Base-by-base conservation (phyloP, 2,113 vertebrate species). In the Hemiprocne comata region DNA sequence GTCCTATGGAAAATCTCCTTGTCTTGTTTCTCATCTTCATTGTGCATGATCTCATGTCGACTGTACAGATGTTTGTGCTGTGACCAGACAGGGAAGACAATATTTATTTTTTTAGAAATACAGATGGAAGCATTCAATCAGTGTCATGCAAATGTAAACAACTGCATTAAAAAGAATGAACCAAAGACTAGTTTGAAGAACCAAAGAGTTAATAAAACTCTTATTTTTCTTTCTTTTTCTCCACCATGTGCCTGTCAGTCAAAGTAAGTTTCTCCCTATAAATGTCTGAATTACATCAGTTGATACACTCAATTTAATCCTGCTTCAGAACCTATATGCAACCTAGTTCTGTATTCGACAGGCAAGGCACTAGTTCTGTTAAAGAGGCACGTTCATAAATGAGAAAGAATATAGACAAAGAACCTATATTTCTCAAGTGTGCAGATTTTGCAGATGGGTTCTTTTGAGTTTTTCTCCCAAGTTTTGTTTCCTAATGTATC, bases 1-100 rank as follows among this genome's bases (percentile, higher is more conserved):
- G 99, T 99, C 77, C 99, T 98, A 92, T 99, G 99, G 98, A 99
- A 99, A 97, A 99, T 99, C 97, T 99, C 99, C 95, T 98, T 98
- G 90, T 98, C 98, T 96, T 99, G 99, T 79, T 99, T 98, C 74
- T 99, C 99, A 5, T 98, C 97, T 80, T 99, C 98, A 67, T 96
- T 99, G 33, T 98, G 91, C 9, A 97, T 97, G 29, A 99, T 97
- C 78, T 99, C 98, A 55, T 98, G 99, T 26, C 99, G 98, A 83
- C 99, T 99, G 98, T 99, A 99, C 46, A 98, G 98, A 92, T 99
- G 98, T 51, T 98, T 98, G 93, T 99, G 98, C 99, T 99, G 82
- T 70, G 86, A 74, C 38, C 87, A 74, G 69, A 46, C 66, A 83
- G 73, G 60, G 83, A 74, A 70, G 90, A 84, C 62, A 95, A 55